A percentile compares a stretch with the other conserved stretches of the same genome.
Evolutionary conservation across 1,140 invertebrate genomes (phyloP).

Genomic region (Zaprionus ornatus): DNA sequence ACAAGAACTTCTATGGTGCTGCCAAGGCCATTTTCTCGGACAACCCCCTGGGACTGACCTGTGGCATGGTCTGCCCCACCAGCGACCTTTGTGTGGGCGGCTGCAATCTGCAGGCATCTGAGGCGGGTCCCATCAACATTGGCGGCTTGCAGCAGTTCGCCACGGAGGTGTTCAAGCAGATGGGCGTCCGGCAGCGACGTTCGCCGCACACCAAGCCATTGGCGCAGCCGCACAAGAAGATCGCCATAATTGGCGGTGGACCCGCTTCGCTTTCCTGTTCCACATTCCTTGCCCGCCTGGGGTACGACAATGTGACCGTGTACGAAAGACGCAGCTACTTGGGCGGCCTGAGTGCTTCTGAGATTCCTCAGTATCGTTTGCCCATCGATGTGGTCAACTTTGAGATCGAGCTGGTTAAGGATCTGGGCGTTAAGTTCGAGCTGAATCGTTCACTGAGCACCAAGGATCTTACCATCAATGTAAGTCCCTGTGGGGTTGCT

Average conservation of each 20-base stretch:
- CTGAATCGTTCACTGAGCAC: conserved; percentile 87
- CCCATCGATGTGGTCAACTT: conserved; percentile 97
- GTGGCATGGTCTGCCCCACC: conserved; percentile 99
- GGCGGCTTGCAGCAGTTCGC: conserved; percentile 99
- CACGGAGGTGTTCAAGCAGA: conserved; percentile 96
- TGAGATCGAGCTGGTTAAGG: conserved; percentile 95
- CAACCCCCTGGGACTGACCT: conserved; percentile 97
- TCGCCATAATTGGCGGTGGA: conserved; percentile 96
- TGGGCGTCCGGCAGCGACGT: conserved; percentile 94
- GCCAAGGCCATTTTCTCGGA: conserved; percentile 98
- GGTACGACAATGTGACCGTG: conserved; percentile 95
- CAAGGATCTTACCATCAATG: conserved; percentile 89
- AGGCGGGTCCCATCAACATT: conserved; percentile 99
- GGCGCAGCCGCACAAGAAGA: conserved; percentile 88
- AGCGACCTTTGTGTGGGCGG: conserved; percentile 99
- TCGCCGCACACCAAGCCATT: conserved; percentile 87
- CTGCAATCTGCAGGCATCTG: conserved; percentile 97
- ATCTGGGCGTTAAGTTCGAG: conserved; percentile 95
- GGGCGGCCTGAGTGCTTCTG: conserved; percentile 95
- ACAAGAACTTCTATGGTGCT: conserved; percentile 99
- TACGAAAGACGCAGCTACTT: conserved; percentile 95
- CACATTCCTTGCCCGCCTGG: conserved; percentile 96
- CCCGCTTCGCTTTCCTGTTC: conserved; percentile 98
- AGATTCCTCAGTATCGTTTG: conserved; percentile 98
- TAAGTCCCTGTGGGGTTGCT: conserved; percentile 68